Conservation (phyloP, 2,113 vertebrate species). For the Toxostoma redivivum region DNA sequence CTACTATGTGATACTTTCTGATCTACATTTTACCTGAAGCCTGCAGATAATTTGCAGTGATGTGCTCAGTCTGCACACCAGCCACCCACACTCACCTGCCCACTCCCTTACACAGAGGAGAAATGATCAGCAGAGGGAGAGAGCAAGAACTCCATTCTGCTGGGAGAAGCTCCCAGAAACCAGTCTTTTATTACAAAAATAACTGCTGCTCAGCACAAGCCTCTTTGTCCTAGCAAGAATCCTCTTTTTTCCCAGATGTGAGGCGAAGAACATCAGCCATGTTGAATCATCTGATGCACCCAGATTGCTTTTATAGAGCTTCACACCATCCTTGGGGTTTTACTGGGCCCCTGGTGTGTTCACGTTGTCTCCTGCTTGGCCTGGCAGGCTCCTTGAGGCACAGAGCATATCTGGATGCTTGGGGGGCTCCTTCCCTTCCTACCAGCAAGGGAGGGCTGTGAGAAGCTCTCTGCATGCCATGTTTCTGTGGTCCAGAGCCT, state of each 20-base stretch:
- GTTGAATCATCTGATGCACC: background rate
- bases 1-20: background rate
- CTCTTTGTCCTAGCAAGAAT: background rate
- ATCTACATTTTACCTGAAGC: slow-evolving; percentile 2
- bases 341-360: background rate
- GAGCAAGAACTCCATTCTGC: background rate
- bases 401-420: background rate
- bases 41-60: slow-evolving; percentile 2
- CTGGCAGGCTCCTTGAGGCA: background rate
- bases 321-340: background rate
- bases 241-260: background rate
- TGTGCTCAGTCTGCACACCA: background rate
- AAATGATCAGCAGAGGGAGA: background rate
- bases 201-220: background rate
- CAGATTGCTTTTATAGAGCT: background rate
- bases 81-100: background rate
- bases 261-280: background rate
- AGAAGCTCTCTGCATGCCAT: background rate
- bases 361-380: background rate
- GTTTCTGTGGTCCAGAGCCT: background rate
- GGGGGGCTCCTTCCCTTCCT: background rate
- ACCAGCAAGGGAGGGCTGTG: background rate
- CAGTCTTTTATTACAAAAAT: background rate
- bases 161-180: background rate
- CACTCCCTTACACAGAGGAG: background rate